Base-by-base conservation (phyloP, 2,113 vertebrate genomes). In the Gasterosteus aculeatus region DNA sequence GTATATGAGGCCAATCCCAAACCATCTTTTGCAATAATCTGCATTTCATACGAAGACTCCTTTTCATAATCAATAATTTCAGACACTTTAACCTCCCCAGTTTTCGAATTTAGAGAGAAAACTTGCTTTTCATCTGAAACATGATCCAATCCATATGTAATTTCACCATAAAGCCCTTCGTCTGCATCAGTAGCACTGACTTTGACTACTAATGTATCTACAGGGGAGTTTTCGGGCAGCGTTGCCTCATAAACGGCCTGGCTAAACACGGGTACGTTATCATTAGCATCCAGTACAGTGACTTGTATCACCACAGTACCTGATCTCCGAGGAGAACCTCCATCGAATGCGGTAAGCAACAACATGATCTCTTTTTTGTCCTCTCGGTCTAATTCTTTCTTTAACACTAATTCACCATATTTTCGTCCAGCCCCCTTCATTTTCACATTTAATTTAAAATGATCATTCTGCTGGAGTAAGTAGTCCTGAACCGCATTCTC, bases 271-370 rank as follows among this genome's bases (percentile, higher is more conserved):
- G 15, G 12, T 47, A 92, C 71, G 35, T 38, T 38, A 6, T 38
- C 35, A 38, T 38, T 38, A 38, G 35, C 35, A 38, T 38, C 35
- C 35, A 38, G 35, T 38, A 38, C 35, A 38, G 35, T 38, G 35
- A 38, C 7, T 4, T 38, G 35, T 38, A 38, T 38, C 1, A 38
- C 35, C 8, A 70, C 41, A 68, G 88, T 88, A 3, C 89, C 90
- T 42, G 92, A 92, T 74, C 77, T 86, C 64, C 84, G 88, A 6
- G 92, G 91, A 46, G 77, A 68, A 18, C 93, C 93, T 7, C 93
- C 93, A 49, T 94, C 93, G 46, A n/a, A 41, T 33, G 75, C 75
- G 4, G 71, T 10, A 11, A 94, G 85, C 10, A 86, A n/a, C 84
- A 81, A 12, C 4, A 5, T 26, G 42, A 83, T 7, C 38, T 87